These are phyloP conservation scores for Pycnonotus jocosus DNA, from an alignment of 2,113 vertebrate genomes.

Conservation along the genomic window DNA sequence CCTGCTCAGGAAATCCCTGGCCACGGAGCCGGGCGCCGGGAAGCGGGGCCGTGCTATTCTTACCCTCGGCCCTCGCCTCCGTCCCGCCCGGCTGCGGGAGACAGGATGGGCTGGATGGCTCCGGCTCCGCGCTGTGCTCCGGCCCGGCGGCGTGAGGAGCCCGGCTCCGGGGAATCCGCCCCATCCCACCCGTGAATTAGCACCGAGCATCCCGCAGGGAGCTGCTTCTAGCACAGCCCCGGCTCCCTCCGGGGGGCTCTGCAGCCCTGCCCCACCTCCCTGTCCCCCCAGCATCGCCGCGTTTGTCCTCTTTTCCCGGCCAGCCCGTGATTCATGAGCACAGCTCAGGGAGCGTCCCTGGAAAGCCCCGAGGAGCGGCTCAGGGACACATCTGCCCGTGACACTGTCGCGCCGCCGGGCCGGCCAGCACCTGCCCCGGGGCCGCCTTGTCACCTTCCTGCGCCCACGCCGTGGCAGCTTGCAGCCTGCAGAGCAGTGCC, in stretches of 20 bases:
- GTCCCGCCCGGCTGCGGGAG: background rate
- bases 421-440: background rate
- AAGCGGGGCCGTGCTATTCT: background rate
- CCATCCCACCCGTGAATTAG: background rate
- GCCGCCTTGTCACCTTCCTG: background rate
- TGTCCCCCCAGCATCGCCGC: background rate
- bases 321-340: background rate
- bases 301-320: background rate
- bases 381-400: background rate
- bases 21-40: background rate
- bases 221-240: rapidly evolving
- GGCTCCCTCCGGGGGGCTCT: background rate
- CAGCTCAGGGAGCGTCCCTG: background rate
- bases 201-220: rapidly evolving
- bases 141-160: background rate
- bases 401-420: background rate
- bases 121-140: rapidly evolving
- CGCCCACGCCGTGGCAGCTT: background rate
- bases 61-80: background rate
- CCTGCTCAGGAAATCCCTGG: conserved; percentile 10
- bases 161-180: background rate
- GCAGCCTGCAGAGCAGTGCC: background rate
- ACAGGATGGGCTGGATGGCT: background rate
- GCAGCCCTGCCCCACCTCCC: background rate
- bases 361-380: conserved; percentile 14